Evolutionary conservation across 1,140 invertebrate genomes (phyloP).

Genomic region (Hestina assimilis): DNA sequence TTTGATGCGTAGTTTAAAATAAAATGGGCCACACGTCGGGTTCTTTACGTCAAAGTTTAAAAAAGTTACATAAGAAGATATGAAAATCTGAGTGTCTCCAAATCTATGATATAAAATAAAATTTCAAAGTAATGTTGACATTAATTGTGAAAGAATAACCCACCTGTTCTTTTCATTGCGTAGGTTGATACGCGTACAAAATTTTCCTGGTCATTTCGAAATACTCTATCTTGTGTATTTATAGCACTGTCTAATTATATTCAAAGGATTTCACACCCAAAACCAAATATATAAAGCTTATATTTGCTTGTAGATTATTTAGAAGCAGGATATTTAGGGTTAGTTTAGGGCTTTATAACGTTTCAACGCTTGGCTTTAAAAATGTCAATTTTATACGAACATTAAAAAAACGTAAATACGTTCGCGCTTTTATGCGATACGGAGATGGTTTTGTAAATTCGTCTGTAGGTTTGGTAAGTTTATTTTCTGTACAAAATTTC

Average conservation of each 20-base stretch:
- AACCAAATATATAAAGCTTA: neutral
- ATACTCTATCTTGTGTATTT: neutral
- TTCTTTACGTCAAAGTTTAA: neutral
- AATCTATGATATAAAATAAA: neutral
- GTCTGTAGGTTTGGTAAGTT: constrained; percentile 3
- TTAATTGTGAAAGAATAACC: no score
- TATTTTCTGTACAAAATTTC: no score
- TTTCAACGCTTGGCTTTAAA: constrained; percentile 16
- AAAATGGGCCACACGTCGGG: no score
- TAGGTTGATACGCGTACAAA: neutral
- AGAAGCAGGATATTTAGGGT: neutral
- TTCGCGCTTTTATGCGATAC: constrained; percentile 18
- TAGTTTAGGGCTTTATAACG: neutral
- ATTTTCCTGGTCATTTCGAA: neutral
- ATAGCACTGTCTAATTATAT: neutral
- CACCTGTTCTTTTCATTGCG: no score
- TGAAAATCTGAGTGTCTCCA: neutral
- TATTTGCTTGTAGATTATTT: neutral
- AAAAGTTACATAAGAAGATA: neutral
- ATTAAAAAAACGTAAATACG: constrained; percentile 18
- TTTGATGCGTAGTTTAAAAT: no score
- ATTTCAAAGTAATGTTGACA: neutral
- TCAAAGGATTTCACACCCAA: neutral
- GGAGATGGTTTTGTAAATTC: constrained; percentile 20
- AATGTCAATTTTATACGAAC: constrained; percentile 23